phyloP scores from a whole-genome alignment of 2,113 vertebrate genomes.

The Gnathonemus echidnorhynchus region DNA sequence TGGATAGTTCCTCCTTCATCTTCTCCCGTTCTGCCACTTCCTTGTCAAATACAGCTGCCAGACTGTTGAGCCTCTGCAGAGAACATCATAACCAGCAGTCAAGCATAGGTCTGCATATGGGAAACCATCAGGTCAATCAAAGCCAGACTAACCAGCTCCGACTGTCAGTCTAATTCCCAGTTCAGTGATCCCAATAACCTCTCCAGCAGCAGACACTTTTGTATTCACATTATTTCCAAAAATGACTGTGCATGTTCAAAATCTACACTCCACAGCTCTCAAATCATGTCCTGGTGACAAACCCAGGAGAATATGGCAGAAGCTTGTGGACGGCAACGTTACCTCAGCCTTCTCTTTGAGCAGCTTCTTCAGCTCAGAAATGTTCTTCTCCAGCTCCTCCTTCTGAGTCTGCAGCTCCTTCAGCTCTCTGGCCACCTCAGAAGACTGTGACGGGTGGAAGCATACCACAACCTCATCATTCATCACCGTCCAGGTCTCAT shows the following conservation, averaged over 20 bases:
- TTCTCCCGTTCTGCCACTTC: constrained; percentile 62
- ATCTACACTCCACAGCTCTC: background rate
- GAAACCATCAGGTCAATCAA: background rate
- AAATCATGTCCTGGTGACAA: background rate
- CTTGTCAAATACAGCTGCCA: constrained; percentile 68
- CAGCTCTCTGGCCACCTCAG: constrained; percentile 54
- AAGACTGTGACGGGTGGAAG: constrained; percentile 42
- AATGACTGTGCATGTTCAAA: background rate
- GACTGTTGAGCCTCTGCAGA: constrained; percentile 72
- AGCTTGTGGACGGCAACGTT: constrained; percentile 2
- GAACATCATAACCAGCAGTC: background rate
- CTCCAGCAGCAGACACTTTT: background rate
- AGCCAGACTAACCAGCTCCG: background rate
- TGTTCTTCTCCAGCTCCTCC: constrained; percentile 64
- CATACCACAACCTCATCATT: background rate
- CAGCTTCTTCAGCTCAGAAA: constrained; percentile 67
- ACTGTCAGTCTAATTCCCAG: background rate
- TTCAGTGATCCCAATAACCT: background rate
- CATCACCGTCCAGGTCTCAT: background rate
- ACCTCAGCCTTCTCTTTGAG: constrained; percentile 78
- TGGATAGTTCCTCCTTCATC: constrained; percentile 61
- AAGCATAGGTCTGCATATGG: background rate
- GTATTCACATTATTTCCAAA: background rate
- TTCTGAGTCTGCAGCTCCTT: constrained; percentile 68
- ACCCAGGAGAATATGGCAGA: background rate